Base-by-base conservation (phyloP, 2,797 vertebrate species). In the Mycteria americana region DNA sequence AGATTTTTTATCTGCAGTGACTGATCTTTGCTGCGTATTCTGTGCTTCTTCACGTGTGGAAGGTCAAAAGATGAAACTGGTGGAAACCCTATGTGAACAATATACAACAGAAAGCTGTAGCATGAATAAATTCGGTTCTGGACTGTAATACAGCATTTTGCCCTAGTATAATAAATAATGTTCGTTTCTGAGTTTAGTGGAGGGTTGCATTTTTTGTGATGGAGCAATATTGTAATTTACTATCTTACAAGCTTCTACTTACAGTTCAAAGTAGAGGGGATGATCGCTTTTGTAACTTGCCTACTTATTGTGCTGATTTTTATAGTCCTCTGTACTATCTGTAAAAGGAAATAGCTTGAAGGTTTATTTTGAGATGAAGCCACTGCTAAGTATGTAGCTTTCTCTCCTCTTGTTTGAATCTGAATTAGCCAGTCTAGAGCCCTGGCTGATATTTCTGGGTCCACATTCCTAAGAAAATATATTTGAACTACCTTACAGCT, bases 1-100 rank as follows among this genome's bases (percentile, higher is more conserved):
- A 88, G 88, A 86, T 19, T 67, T 87, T 92, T 91, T 88, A 83
- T 90, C 76, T 95, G 92, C 82, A 91, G 54, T 56, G 50, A 80
- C 92, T 73, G 75, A 86, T 81, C 82, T 92, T 69, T 85, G 75
- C 67, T 88, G 69, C 69, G 33, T 76, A 90, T 88, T 80, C 57
- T 90, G 25, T 81, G 63, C 46, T 88, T 84, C 57, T 78, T 92
- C 87, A 88, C 2, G 2, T 86, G 54, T 81, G 73, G 89, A 90
- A 97, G 79, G 87, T 76, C 82, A 76, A 72, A 86, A 88, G 82
- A 94, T 45, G 50, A 81, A 91, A 80, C 85, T 70, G 43, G 57
- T 94, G 85, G 78, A 91, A 95, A 88, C 15, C 9, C 13, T 37
- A 19, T 23, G n/a, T 3, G 6, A 92, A 56, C 33, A 86, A 56